Evolutionary conservation across 30 jellyfish, hydroid and myxozoan species (phyloP), one percentile per base, ranked within the genome.

Genomic region (Aurelia coerulea): DNA sequence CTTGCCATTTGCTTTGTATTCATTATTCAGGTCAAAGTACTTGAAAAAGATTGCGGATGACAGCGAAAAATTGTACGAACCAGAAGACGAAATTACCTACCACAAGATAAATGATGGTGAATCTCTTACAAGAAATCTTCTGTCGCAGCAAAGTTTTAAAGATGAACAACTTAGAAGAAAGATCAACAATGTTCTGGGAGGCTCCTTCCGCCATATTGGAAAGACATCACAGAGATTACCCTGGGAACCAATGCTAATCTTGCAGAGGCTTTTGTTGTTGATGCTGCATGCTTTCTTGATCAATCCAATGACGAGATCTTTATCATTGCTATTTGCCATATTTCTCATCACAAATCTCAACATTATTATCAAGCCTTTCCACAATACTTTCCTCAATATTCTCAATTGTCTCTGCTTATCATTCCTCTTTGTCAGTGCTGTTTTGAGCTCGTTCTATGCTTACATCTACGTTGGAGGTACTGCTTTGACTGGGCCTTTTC

Each of bases 1-100:
- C 9, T 56, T 78, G 62, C 88, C 88, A 14, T 78, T 56, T 32
- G 5, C 42, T 34, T 4, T 78, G 4, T 78, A 10, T 34, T 18
- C 78, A 15, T 3, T 63, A 1, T 13, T 60, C 70, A 60, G 14
- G 35, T 60, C 35, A 60, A 5, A 10, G 12, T 23, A 12, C 56
- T 46, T 8, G 56, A 46, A 9, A 9, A 46, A 46, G 56, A 46
- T 4, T 46, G 56, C 15, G 56, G 56, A 46, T 46, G 56, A 46
- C 0, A 46, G 15, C 56, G 56, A 46, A 46, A 15, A 16, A 46
- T 0, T 46, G 15, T 46, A 1, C 56, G 14, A 46, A 46, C 56
- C 13, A 6, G 56, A 9, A 46, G 56, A 46, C 11, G 56, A 46
- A 46, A 13, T 3, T 46, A 14, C 14, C 56, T 46, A 46, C 56